Evolutionary conservation across 2,797 vertebrate genomes (phyloP).

Genomic region (Kryptolebias ocellatus): DNA sequence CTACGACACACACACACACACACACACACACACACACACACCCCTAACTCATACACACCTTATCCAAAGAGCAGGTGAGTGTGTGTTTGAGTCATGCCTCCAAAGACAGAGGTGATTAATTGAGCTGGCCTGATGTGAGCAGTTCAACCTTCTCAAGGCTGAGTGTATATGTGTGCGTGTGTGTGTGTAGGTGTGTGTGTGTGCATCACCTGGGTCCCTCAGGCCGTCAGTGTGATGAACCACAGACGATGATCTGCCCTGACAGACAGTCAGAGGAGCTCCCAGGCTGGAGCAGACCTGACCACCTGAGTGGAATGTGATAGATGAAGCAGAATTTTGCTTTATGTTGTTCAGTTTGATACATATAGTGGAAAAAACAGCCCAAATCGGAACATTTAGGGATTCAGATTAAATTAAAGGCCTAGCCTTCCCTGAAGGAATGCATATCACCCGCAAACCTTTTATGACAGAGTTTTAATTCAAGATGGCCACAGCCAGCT

Average conservation of each 20-base stretch:
- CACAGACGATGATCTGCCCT: slow-evolving; percentile 62
- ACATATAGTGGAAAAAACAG: not conserved
- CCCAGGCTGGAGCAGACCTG: slow-evolving; percentile 40
- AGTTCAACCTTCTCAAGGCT: slow-evolving; percentile 35
- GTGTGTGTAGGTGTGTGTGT: slow-evolving; percentile 27
- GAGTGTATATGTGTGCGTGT: slow-evolving; percentile 7
- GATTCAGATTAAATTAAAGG: not conserved
- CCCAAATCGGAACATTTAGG: not conserved
- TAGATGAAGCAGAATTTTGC: not conserved
- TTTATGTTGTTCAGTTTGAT: not conserved
- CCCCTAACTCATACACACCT: slow-evolving; percentile 9
- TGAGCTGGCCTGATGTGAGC: slow-evolving; percentile 53
- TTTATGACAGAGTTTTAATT: no score
- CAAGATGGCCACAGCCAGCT: no score
- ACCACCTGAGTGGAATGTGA: slow-evolving; percentile 29
- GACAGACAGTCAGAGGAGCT: slow-evolving; percentile 63
- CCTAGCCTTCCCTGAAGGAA: no score
- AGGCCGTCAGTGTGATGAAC: slow-evolving; percentile 60
- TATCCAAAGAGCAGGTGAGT: slow-evolving; percentile 26
- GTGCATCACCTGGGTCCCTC: slow-evolving; percentile 68
- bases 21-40: slow-evolving; percentile 32
- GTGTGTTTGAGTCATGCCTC: slow-evolving; percentile 50
- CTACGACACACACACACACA: slow-evolving; percentile 10
- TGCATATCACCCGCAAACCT: no score
- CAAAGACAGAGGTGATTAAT: slow-evolving; percentile 68